These are phyloP conservation scores for Cephus pulcher DNA, from an alignment of 2,888 invertebrate genomes.

Conservation along the genomic window DNA sequence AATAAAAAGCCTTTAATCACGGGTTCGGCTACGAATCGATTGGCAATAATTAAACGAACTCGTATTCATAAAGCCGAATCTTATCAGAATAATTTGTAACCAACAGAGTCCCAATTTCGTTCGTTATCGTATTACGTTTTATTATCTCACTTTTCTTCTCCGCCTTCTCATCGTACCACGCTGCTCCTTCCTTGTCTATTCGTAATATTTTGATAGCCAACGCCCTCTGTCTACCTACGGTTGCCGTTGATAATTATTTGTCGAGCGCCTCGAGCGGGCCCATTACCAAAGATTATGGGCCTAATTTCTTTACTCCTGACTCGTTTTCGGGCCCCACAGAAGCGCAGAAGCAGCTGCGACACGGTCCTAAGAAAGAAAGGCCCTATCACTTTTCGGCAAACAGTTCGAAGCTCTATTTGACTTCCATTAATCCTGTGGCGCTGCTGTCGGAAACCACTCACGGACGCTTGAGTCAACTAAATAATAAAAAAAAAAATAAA, in stretches of 20 bases:
- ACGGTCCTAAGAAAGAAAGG: background rate
- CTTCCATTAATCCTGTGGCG: conserved; percentile 20
- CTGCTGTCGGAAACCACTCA: conserved; percentile 5
- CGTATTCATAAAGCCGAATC: background rate
- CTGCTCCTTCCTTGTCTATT: background rate
- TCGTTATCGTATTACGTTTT: background rate
- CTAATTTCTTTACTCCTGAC: background rate
- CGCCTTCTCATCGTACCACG: background rate
- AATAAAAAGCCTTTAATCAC: background rate
- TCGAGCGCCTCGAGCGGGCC: background rate
- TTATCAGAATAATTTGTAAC: background rate
- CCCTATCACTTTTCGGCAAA: conserved; percentile 20
- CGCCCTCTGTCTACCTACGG: background rate
- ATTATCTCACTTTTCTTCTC: background rate
- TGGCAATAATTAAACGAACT: background rate
- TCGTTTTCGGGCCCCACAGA: background rate
- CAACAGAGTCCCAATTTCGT: background rate
- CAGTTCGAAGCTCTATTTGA: conserved; percentile 20
- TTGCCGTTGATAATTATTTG: background rate
- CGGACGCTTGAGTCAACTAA: background rate
- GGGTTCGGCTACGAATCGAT: background rate
- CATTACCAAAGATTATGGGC: background rate
- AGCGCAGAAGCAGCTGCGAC: background rate
- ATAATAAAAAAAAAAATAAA: background rate
- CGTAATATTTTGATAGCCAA: background rate